phyloP scores from a whole-genome alignment of 2,888 invertebrate species.

The Eupithecia abbreviata region DNA sequence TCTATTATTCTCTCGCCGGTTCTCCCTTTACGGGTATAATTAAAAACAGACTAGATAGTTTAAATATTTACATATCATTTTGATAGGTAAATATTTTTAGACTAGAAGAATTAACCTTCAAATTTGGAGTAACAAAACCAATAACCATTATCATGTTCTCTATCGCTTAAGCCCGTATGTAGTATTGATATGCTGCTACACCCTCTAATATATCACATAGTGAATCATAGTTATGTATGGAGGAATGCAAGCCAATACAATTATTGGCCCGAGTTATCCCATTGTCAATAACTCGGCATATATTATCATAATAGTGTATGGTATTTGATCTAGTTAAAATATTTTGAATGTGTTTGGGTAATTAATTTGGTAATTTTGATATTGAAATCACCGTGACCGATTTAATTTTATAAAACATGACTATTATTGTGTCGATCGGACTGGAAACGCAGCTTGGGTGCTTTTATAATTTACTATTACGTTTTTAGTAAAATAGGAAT shows the following conservation, averaged over 20 bases:
- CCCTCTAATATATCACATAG: slow-evolving; percentile 52
- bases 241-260: slow-evolving; percentile 55
- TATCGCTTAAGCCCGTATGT: slow-evolving; percentile 36
- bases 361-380: background rate
- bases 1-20: background rate
- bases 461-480: background rate
- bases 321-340: slow-evolving; percentile 33
- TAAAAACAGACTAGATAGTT: background rate
- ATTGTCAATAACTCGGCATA: slow-evolving; percentile 55
- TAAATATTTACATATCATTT: too few relatives aligned
- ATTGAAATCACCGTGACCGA: background rate
- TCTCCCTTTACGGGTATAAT: background rate
- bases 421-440: background rate
- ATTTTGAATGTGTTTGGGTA: slow-evolving; percentile 29
- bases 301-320: slow-evolving; percentile 52
- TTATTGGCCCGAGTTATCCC: slow-evolving; percentile 54
- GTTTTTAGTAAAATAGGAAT: background rate
- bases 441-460: background rate
- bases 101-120: too few relatives aligned
- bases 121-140: background rate
- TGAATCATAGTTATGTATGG: slow-evolving; percentile 57
- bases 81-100: too few relatives aligned
- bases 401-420: background rate
- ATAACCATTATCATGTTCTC: background rate
- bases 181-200: slow-evolving; percentile 48